Evolutionary conservation across 2,113 vertebrate genomes (phyloP).

Genomic region (Herpetotheres cachinnans): DNA sequence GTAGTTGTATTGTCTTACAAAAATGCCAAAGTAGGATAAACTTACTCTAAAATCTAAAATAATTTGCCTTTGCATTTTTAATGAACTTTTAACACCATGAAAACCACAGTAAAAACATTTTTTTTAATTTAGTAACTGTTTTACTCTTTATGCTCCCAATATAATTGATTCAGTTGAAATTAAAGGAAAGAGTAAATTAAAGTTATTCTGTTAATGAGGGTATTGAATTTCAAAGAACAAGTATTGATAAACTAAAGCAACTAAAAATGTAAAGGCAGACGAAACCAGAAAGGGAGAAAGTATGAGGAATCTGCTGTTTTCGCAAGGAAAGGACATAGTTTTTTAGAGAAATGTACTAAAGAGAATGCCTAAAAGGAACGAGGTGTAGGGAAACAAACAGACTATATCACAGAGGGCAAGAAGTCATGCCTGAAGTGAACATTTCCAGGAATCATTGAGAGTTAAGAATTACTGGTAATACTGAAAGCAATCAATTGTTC

Average conservation of each 20-base stretch:
- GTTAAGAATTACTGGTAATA: neutral
- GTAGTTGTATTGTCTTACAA: neutral
- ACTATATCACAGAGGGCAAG: neutral
- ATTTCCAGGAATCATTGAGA: neutral
- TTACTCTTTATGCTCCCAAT: neutral
- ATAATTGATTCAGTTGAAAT: neutral
- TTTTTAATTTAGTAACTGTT: neutral
- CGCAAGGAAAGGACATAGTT: neutral
- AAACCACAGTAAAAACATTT: accelerated
- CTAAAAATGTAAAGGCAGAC: neutral
- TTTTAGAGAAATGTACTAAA: neutral
- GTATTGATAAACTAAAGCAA: neutral
- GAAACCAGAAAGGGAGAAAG: neutral
- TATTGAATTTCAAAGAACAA: neutral
- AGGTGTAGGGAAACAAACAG: neutral
- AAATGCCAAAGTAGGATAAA: neutral
- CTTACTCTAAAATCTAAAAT: neutral
- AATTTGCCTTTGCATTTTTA: neutral
- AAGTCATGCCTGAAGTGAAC: neutral
- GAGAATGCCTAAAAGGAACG: neutral
- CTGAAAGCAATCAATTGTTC: neutral
- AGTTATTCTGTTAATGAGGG: neutral
- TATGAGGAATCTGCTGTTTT: neutral
- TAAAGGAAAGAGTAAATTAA: neutral
- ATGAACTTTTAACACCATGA: neutral